Base-by-base conservation (phyloP, 2,888 invertebrate genomes). In the Dioctria linearis region DNA sequence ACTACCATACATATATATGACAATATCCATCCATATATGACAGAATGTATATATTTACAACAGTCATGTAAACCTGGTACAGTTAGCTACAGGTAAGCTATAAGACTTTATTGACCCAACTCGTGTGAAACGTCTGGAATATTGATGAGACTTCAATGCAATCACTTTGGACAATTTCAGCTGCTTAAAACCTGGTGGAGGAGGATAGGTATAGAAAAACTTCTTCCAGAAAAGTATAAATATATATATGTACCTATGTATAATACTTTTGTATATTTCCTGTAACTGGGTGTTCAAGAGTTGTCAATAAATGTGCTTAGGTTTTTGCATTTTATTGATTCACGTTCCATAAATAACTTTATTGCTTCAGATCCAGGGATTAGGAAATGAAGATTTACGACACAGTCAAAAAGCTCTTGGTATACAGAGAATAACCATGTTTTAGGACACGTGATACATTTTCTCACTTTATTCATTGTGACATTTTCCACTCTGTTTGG, bases 101-200 rank as follows among this genome's bases (percentile, higher is more conserved):
- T 25, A 25, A 25, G 37, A 25, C 37, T 61, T 61, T 61, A 8
- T 61, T 61, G 61, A 61, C 61, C 61, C 61, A 61, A 39, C 61
- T 37, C 61, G 39, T 61, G 61, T 13, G 6, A 6, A 61, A 25
- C 61, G 61, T 61, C 61, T 61, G 61, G 37, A 25, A 61, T 61
- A 61, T 25, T 37, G 61, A 61, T 25, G 25, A 25, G 61, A 61
- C 39, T 61, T 5, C 25, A 39, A 61, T 39, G 61, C 61, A 61
- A 25, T 61, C 6, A 11, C 8, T 39, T 61, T 61, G 61, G 37
- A 5, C 61, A 61, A 61, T 39, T 61, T 25, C 11, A 54, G 6
- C 4, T 8, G 11, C n/a, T 4, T 4, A 54, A 11, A 46, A 8
- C 46, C 8, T 1, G 46, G 8, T 46, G 5, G 8, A 6, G 46